Conservation (phyloP, 2,113 vertebrate genomes). For the Pimephales promelas region DNA sequence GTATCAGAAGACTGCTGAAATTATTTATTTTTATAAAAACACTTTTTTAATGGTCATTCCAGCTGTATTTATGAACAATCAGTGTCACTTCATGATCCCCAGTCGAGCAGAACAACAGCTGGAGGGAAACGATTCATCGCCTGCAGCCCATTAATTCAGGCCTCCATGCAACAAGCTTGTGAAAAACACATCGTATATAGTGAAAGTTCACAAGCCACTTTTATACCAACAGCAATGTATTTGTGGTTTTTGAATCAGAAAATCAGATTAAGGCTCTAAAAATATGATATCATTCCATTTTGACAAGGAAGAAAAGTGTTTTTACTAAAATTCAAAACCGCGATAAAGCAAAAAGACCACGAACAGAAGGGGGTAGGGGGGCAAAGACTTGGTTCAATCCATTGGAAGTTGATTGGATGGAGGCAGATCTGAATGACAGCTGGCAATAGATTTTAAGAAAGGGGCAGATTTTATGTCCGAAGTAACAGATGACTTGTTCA, state of each 20-base stretch:
- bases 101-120: conserved; percentile 7
- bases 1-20: background rate
- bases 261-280: background rate
- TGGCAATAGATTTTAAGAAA: too few relatives aligned
- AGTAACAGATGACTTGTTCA: too few relatives aligned
- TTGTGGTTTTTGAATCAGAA: background rate
- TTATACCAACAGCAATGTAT: background rate
- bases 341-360: too few relatives aligned
- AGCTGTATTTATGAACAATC: background rate
- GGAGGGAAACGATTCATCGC: background rate
- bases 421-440: too few relatives aligned
- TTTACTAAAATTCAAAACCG: too few relatives aligned
- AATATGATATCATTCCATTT: too few relatives aligned
- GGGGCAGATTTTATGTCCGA: too few relatives aligned
- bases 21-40: background rate
- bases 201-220: background rate
- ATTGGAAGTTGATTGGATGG: too few relatives aligned
- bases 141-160: background rate
- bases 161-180: background rate
- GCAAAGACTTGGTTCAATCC: too few relatives aligned
- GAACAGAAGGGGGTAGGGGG: too few relatives aligned
- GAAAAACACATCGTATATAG: background rate
- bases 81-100: background rate
- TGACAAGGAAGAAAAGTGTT: too few relatives aligned
- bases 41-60: background rate